Conservation (phyloP, 2,888 invertebrate species). For the Rhagonycha fulva region DNA sequence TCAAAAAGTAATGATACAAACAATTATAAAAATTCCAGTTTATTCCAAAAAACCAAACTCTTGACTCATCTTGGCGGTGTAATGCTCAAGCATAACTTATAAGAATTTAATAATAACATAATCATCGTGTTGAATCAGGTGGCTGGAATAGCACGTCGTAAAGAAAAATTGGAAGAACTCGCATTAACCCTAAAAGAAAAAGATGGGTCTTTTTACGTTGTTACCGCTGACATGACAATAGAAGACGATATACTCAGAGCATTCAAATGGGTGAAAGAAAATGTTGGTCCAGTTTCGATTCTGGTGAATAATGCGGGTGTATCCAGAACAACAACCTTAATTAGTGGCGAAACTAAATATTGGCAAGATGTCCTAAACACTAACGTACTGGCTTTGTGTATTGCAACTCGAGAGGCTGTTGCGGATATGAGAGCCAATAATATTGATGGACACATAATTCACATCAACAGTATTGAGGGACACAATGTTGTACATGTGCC, state of each 20-base stretch:
- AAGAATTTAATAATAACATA: no score
- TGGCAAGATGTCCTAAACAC: constrained; percentile 17
- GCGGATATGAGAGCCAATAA: constrained; percentile 34
- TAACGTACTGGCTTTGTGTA: constrained; percentile 15
- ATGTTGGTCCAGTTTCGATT: constrained; percentile 35
- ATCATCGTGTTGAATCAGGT: constrained; percentile 12
- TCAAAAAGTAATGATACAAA: no score
- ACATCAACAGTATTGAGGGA: constrained; percentile 14
- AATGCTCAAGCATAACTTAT: no score
- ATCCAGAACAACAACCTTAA: constrained; percentile 15
- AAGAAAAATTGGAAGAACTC: constrained; percentile 25
- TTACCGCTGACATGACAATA: constrained; percentile 25
- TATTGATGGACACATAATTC: constrained; percentile 20
- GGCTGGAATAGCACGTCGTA: constrained; percentile 32
- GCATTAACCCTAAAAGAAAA: constrained; percentile 15
- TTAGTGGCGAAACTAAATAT: constrained; percentile 26
- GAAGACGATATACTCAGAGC: constrained; percentile 9
- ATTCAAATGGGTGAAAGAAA: constrained; percentile 22
- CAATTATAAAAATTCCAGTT: no score
- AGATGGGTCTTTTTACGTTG: constrained; percentile 29
- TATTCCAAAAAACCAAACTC: no score
- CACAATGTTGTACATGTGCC: constrained; percentile 21
- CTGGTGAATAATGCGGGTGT: constrained; percentile 38
- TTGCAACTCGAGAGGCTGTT: constrained; percentile 15
- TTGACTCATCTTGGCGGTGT: no score